These are phyloP conservation scores for Euphonia xanthogaster DNA, from an alignment of 2,797 vertebrate genomes.

Conservation along the genomic window DNA sequence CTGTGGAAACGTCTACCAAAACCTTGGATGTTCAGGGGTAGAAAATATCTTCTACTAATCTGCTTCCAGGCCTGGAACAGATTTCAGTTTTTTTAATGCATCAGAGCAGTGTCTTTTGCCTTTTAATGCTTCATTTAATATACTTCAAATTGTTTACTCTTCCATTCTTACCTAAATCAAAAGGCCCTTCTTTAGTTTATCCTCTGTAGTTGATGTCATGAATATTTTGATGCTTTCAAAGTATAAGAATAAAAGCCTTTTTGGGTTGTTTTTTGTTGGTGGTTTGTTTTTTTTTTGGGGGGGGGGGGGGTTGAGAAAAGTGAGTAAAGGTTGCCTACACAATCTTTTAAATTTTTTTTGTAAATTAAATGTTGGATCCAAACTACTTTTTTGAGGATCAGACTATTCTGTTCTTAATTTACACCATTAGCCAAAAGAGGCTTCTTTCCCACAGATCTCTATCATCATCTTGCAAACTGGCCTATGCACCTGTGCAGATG, in stretches of 20 bases:
- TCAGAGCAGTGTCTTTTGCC: neutral
- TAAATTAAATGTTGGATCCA: neutral
- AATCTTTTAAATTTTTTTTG: neutral
- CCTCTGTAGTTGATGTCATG: neutral
- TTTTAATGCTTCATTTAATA: neutral
- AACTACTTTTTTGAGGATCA: neutral
- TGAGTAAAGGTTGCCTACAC: neutral
- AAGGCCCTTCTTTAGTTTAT: neutral
- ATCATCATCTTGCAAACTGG: neutral
- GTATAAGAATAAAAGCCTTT: neutral
- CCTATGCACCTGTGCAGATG: neutral
- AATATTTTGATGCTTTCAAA: neutral
- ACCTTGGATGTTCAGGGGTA: neutral
- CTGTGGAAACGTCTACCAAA: neutral
- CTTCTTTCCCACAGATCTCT: neutral
- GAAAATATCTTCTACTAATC: neutral
- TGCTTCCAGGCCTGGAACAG: neutral
- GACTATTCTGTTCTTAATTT: neutral
- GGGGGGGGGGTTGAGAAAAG: accelerated
- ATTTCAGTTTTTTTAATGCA: neutral
- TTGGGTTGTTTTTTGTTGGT: neutral
- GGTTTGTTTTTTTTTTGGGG: neutral
- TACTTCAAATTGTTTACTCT: neutral
- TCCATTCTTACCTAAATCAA: neutral
- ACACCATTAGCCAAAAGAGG: neutral